A percentile compares a stretch with the other conserved stretches of the same genome.
These are phyloP conservation scores for Ciconia maguari DNA, from an alignment of 2,113 vertebrate species.

Conservation along the genomic window DNA sequence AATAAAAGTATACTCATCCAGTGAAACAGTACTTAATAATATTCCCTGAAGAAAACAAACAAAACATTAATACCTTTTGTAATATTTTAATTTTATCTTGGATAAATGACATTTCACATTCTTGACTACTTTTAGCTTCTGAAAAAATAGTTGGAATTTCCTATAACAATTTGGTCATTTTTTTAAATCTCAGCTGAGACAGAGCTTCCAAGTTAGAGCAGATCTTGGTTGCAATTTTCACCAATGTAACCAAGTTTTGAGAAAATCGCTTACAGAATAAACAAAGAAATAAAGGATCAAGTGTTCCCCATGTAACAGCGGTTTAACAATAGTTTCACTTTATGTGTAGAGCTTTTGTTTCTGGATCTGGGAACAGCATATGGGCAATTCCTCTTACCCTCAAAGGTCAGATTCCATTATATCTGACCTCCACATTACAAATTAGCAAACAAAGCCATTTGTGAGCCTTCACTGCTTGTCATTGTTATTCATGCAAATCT, in stretches of 20 bases:
- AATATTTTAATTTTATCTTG: neutral
- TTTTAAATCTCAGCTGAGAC: neutral
- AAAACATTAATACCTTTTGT: neutral
- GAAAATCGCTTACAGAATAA: slow-evolving; percentile 62
- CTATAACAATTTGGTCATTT: neutral
- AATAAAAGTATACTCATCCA: neutral
- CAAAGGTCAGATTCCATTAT: slow-evolving; percentile 66
- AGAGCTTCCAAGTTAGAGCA: neutral
- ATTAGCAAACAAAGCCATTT: slow-evolving; percentile 62
- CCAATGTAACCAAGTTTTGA: slow-evolving; percentile 57
- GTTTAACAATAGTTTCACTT: slow-evolving; percentile 55
- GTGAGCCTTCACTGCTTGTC: slow-evolving; percentile 41
- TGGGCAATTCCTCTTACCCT: slow-evolving; percentile 57
- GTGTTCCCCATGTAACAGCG: slow-evolving; percentile 24
- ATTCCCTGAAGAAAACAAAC: neutral
- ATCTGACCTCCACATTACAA: slow-evolving; percentile 50
- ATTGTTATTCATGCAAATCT: slow-evolving; percentile 46
- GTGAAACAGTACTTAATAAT: neutral
- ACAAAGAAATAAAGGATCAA: slow-evolving; percentile 59
- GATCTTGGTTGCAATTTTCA: slow-evolving; percentile 15
- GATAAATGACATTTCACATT: neutral
- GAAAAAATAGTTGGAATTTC: slow-evolving; percentile 10
- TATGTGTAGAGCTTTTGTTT: slow-evolving; percentile 61
- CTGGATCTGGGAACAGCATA: slow-evolving; percentile 60
- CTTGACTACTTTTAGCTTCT: neutral